Conservation (phyloP, 2,888 invertebrate species). For the Parascotia fuliginaria region DNA sequence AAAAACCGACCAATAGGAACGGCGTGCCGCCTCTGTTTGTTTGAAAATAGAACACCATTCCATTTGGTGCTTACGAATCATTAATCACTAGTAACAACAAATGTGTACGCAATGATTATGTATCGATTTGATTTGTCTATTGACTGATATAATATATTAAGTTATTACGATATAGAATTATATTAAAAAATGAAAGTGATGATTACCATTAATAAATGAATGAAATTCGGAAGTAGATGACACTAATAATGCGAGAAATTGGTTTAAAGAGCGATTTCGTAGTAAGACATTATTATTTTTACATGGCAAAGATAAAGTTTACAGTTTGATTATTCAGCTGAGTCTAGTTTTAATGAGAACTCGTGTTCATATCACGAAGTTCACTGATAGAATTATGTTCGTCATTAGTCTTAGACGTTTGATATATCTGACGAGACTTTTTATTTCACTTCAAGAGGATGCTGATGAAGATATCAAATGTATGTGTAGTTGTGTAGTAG, state of each 20-base stretch:
- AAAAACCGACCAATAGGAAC: slow-evolving; percentile 71
- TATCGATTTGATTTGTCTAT: slow-evolving; percentile 33
- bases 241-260: background rate
- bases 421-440: slow-evolving; percentile 41
- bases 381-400: slow-evolving; percentile 45
- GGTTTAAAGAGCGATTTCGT: background rate
- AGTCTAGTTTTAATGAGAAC: slow-evolving; percentile 38
- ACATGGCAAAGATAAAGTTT: slow-evolving; percentile 31
- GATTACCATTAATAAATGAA: background rate
- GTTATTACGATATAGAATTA: background rate
- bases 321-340: slow-evolving; percentile 34
- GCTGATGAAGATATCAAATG: slow-evolving; percentile 32
- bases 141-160: slow-evolving; percentile 6
- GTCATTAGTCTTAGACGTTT: slow-evolving; percentile 45
- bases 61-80: slow-evolving; percentile 69
- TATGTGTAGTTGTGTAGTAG: slow-evolving; percentile 5
- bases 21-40: slow-evolving; percentile 58
- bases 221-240: background rate
- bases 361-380: slow-evolving; percentile 37
- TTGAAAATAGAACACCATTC: slow-evolving; percentile 73
- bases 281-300: slow-evolving; percentile 13
- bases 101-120: slow-evolving; percentile 47
- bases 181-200: background rate
- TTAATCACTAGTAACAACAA: slow-evolving; percentile 72
- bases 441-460: slow-evolving; percentile 34